These are phyloP conservation scores for Enteromius viviparus DNA, from an alignment of 2,797 vertebrate genomes.

Conservation along the genomic window DNA sequence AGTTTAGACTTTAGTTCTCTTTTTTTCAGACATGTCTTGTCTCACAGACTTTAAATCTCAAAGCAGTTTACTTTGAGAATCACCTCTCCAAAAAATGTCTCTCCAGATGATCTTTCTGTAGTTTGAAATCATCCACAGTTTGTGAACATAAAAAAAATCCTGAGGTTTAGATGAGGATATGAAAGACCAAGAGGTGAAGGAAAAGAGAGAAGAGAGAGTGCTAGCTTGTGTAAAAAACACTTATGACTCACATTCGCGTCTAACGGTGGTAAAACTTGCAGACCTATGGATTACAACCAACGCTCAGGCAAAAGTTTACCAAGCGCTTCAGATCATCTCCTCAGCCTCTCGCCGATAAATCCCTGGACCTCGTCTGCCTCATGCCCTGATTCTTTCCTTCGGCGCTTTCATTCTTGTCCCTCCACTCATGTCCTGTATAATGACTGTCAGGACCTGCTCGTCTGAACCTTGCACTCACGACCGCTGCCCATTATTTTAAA, in stretches of 20 bases:
- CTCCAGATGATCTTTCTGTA: not conserved
- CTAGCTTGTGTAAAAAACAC: slow-evolving; percentile 20
- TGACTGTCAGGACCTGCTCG: slow-evolving; percentile 61
- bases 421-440: slow-evolving; percentile 51
- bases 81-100: not conserved
- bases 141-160: not conserved
- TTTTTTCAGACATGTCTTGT: not conserved
- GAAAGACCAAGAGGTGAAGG: slow-evolving; percentile 21
- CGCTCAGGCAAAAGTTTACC: slow-evolving; percentile 1
- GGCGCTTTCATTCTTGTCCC: slow-evolving; percentile 31
- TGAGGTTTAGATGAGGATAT: slow-evolving; percentile 32
- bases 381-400: slow-evolving; percentile 32
- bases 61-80: not conserved
- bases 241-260: slow-evolving; percentile 31
- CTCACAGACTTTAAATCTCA: not conserved
- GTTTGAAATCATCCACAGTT: not conserved
- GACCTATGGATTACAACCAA: slow-evolving; percentile 30
- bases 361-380: slow-evolving; percentile 31
- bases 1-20: not conserved
- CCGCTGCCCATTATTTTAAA: slow-evolving; percentile 71
- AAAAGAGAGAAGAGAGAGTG: slow-evolving; percentile 45
- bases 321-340: slow-evolving; percentile 25
- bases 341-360: not conserved
- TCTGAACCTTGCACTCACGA: slow-evolving; percentile 57
- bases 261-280: slow-evolving; percentile 12